A percentile compares a stretch with the other conserved stretches of the same genome.
These are phyloP conservation scores for Aplochiton taeniatus DNA, from an alignment of 2,797 vertebrate species.

Conservation along the genomic window DNA sequence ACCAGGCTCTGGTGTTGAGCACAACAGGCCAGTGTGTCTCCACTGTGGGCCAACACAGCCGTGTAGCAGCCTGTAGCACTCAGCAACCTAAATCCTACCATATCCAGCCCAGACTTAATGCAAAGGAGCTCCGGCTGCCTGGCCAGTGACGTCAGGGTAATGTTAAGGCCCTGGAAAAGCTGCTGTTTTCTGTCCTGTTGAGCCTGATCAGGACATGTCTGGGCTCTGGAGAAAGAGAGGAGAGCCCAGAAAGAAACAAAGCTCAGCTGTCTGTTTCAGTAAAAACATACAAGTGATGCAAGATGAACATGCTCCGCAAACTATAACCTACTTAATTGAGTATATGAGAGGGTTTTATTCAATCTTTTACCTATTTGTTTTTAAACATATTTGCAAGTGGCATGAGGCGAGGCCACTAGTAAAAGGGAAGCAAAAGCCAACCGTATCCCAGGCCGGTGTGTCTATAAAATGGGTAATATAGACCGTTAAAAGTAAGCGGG, in stretches of 20 bases:
- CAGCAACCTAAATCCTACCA: slow-evolving; percentile 33
- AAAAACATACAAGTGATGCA: too few species aligned
- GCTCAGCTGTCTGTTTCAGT: too few species aligned
- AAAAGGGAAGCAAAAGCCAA: too few species aligned
- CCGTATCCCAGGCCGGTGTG: too few species aligned
- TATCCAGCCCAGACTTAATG: slow-evolving; percentile 8
- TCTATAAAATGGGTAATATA: too few species aligned
- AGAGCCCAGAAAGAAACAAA: not conserved
- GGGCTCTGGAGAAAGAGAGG: slow-evolving; percentile 17
- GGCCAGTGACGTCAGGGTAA: slow-evolving; percentile 37
- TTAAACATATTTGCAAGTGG: too few species aligned
- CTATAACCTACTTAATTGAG: too few species aligned
- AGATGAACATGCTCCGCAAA: too few species aligned
- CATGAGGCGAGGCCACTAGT: too few species aligned
- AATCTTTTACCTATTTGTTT: too few species aligned
- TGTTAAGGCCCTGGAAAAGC: slow-evolving; percentile 44
- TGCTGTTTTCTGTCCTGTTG: slow-evolving; percentile 60
- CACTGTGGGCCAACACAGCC: slow-evolving; percentile 19
- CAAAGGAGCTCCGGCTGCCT: slow-evolving; percentile 27
- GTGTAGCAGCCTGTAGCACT: slow-evolving; percentile 7
- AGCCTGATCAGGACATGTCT: slow-evolving; percentile 21
- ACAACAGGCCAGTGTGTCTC: slow-evolving; percentile 20
- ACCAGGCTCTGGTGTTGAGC: slow-evolving; percentile 20
- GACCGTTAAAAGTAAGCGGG: too few species aligned
- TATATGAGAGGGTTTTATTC: too few species aligned